Conservation (phyloP, 2,113 vertebrate genomes). For the Murina feae region DNA sequence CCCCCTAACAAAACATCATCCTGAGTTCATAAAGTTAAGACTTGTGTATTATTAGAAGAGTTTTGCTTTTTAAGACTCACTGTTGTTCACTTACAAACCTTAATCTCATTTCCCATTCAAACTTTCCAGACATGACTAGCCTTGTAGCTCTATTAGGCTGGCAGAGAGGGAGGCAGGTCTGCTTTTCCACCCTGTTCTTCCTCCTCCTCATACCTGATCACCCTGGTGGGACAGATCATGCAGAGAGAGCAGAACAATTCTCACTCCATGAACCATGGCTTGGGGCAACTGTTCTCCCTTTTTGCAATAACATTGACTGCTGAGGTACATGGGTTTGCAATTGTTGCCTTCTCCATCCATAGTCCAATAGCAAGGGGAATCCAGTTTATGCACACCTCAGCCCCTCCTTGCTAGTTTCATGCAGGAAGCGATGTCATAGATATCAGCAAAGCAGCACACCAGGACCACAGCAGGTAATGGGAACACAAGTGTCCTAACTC, state of each 20-base stretch:
- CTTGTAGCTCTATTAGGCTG: not conserved
- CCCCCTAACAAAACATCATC: not conserved
- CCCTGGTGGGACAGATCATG: not conserved
- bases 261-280: not conserved
- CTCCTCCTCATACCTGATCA: not conserved
- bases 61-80: not conserved
- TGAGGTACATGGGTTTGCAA: fast-evolving
- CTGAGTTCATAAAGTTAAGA: not conserved
- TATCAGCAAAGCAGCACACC: not conserved
- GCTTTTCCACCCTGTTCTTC: not conserved
- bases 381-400: not conserved
- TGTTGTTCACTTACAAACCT: not conserved
- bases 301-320: not conserved
- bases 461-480: not conserved
- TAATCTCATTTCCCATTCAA: not conserved
- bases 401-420: not conserved
- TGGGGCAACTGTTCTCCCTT: not conserved
- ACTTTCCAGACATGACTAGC: not conserved
- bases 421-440: not conserved
- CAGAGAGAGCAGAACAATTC: not conserved
- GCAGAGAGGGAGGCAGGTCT: not conserved
- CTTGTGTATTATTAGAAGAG: not conserved
- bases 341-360: not conserved
- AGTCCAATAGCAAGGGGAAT: not conserved
- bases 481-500: fast-evolving